Evolutionary conservation across 2,888 invertebrate genomes (phyloP).

Genomic region (Hypomecis punctinalis): DNA sequence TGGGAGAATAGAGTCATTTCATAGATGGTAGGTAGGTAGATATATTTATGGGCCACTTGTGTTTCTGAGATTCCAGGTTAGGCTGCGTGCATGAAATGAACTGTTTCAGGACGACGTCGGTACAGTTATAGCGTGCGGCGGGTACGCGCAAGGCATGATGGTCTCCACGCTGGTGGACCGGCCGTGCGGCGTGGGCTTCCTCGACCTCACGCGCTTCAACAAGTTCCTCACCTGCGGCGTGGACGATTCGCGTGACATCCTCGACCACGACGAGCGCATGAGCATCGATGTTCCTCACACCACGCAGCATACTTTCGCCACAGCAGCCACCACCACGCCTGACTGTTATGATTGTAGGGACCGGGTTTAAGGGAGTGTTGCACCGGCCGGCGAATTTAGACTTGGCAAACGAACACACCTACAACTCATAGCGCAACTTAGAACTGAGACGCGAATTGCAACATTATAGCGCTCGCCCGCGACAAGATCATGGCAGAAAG

Average conservation of each 20-base stretch:
- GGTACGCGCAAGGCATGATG: constrained; percentile 71
- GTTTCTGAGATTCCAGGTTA: not conserved
- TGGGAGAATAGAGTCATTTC: too few relatives aligned
- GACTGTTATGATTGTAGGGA: not conserved
- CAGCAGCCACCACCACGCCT: not conserved
- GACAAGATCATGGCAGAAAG: too few relatives aligned
- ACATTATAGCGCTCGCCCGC: too few relatives aligned
- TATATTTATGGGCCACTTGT: not conserved
- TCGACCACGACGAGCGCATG: constrained; percentile 57
- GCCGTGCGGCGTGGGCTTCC: constrained; percentile 73
- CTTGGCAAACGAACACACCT: too few relatives aligned
- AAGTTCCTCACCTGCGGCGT: constrained; percentile 77
- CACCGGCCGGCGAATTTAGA: too few relatives aligned
- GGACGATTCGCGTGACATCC: constrained; percentile 73
- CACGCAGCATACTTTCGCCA: not conserved
- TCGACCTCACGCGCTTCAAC: constrained; percentile 61
- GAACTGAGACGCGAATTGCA: too few relatives aligned
- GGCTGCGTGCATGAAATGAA: not conserved
- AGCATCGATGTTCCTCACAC: constrained; percentile 46
- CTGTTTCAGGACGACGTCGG: constrained; percentile 71
- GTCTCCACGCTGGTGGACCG: constrained; percentile 71
- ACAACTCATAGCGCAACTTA: too few relatives aligned
- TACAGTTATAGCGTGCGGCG: constrained; percentile 66
- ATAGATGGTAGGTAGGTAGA: not conserved
- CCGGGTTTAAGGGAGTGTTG: too few relatives aligned